Evolutionary conservation across 2,888 invertebrate genomes (phyloP).

Genomic region (Lithosia quadra): DNA sequence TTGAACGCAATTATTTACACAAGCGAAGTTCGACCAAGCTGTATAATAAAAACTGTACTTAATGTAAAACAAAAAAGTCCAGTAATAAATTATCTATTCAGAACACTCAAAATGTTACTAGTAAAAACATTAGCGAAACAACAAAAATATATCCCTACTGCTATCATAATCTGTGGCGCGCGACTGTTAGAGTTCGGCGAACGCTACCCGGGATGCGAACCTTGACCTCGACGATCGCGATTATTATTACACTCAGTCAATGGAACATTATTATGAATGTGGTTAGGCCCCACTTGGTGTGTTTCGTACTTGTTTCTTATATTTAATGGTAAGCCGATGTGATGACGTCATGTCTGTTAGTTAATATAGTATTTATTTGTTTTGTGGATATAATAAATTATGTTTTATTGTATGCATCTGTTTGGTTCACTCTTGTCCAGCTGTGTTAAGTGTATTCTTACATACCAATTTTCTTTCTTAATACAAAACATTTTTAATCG

Average conservation of each 20-base stretch:
- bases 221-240: constrained; percentile 73
- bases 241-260: constrained; percentile 54
- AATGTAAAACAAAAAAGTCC: too few species aligned
- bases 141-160: constrained; percentile 31
- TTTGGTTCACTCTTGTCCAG: not conserved
- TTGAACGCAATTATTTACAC: too few species aligned
- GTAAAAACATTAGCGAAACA: not conserved
- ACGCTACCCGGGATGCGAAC: constrained; percentile 66
- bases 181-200: constrained; percentile 45
- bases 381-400: constrained; percentile 9
- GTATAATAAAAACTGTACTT: too few species aligned
- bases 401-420: not conserved
- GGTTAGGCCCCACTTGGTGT: constrained; percentile 13
- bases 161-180: constrained; percentile 38
- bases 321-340: not conserved
- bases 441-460: constrained; percentile 1
- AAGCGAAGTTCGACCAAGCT: too few species aligned
- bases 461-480: not conserved
- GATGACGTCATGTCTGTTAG: constrained; percentile 11
- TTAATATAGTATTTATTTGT: constrained; percentile 9
- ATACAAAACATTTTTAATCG: not conserved
- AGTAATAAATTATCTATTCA: not conserved
- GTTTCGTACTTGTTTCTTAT: constrained; percentile 17
- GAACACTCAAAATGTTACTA: not conserved
- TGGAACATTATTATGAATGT: constrained; percentile 52